These are phyloP conservation scores for Lycodopsis pacificus DNA, from an alignment of 2,797 vertebrate species.

Conservation along the genomic window DNA sequence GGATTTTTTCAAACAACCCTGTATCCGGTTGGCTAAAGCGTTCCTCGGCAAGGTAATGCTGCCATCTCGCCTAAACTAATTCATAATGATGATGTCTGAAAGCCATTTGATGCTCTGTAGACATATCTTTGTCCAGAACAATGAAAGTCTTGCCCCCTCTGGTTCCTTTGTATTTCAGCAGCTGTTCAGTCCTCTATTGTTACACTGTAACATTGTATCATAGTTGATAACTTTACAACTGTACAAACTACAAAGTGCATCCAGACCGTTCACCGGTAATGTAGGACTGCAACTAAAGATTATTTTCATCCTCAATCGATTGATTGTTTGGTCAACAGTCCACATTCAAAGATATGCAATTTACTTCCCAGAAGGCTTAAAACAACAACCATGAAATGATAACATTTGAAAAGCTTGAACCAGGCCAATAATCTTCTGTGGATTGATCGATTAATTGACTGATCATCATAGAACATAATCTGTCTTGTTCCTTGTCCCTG, in stretches of 20 bases:
- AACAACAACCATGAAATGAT: background rate
- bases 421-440: background rate
- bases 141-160: background rate
- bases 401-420: background rate
- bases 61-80: background rate
- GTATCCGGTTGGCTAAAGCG: conserved; percentile 87
- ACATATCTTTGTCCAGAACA: background rate
- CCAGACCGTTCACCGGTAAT: background rate
- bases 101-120: background rate
- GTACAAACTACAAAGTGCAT: background rate
- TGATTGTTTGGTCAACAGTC: background rate
- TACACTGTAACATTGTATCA: background rate
- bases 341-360: background rate
- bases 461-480: background rate
- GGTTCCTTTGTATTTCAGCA: background rate
- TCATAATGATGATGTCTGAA: background rate
- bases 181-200: background rate
- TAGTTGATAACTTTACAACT: background rate
- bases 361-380: background rate
- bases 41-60: conserved; percentile 91
- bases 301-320: background rate
- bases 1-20: conserved; percentile 90
- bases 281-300: background rate
- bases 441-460: background rate
- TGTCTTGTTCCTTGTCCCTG: conserved; percentile 3